These are phyloP conservation scores for Augochlora pura DNA, from an alignment of 1,140 invertebrate genomes.

Conservation along the genomic window DNA sequence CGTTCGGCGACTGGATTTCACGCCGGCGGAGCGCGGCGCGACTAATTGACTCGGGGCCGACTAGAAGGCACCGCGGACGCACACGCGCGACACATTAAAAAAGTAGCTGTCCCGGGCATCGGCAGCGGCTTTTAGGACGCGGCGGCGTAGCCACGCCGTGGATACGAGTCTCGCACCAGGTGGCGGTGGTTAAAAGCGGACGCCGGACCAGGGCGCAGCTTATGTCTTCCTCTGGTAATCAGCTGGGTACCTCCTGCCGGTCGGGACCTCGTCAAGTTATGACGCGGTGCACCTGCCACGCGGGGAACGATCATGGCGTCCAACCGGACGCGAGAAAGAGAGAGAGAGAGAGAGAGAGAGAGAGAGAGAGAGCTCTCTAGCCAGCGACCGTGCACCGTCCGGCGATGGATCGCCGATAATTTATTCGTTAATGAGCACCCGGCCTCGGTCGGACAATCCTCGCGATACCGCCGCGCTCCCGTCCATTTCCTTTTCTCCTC, in stretches of 20 bases:
- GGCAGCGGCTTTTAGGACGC: constrained; percentile 41
- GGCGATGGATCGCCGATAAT: constrained; percentile 51
- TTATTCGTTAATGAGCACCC: constrained; percentile 58
- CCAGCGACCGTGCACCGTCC: background rate
- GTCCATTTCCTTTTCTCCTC: background rate
- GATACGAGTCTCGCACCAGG: constrained; percentile 55
- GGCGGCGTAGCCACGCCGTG: constrained; percentile 2
- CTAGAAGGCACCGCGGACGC: background rate
- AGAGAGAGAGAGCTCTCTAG: no score
- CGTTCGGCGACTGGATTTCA: constrained; percentile 23
- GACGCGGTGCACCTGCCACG: constrained; percentile 61
- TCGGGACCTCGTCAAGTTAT: constrained; percentile 58
- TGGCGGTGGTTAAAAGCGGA: constrained; percentile 52
- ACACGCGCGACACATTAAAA: constrained; percentile 22
- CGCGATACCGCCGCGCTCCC: constrained; percentile 1
- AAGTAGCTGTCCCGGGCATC: constrained; percentile 37
- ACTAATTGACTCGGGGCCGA: constrained; percentile 19
- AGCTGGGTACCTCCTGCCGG: constrained; percentile 63
- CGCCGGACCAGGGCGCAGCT: constrained; percentile 24
- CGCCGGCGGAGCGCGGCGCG: background rate
- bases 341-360: no score
- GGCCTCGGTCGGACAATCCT: constrained; percentile 28
- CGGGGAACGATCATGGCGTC: constrained; percentile 49
- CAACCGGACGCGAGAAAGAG: constrained; percentile 17
- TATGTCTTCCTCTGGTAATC: constrained; percentile 65